phyloP scores from a whole-genome alignment of 2,797 vertebrate species.

The Pseudocheirus occidentalis region DNA sequence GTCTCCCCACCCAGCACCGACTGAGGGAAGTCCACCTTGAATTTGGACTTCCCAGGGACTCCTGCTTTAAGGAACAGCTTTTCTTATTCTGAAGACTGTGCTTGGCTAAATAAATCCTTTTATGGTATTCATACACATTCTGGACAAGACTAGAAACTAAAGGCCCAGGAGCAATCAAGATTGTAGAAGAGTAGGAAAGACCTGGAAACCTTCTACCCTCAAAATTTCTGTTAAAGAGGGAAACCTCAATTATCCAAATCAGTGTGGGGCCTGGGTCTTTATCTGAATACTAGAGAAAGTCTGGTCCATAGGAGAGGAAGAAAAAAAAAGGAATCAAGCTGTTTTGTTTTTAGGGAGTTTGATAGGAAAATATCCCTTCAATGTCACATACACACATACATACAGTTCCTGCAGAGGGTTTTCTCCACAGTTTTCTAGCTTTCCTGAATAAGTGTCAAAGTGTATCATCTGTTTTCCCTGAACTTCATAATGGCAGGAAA shows the following conservation, averaged over 20 bases:
- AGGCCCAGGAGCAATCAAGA: slow-evolving; percentile 16
- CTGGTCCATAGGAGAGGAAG: neutral
- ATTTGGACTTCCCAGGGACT: slow-evolving; percentile 42
- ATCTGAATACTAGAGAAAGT: neutral
- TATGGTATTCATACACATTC: slow-evolving; percentile 54
- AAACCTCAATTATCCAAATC: neutral
- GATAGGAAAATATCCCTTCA: slow-evolving; percentile 24
- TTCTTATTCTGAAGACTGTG: slow-evolving; percentile 17
- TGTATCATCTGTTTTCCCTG: slow-evolving; percentile 23
- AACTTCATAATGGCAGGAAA: slow-evolving; percentile 71
- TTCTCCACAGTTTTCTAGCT: slow-evolving; percentile 21
- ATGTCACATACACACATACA: neutral
- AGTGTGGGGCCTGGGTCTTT: neutral
- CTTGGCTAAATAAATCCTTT: slow-evolving; percentile 72
- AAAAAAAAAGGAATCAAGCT: neutral
- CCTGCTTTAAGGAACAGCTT: slow-evolving; percentile 62
- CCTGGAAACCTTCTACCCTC: neutral
- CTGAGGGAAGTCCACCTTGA: slow-evolving; percentile 54
- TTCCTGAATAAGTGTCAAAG: slow-evolving; percentile 44
- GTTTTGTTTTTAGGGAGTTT: neutral
- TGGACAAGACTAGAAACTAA: slow-evolving; percentile 18
- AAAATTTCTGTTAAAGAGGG: neutral
- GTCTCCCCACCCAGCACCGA: neutral
- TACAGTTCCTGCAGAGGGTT: slow-evolving; percentile 18
- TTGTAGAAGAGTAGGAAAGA: neutral